Evolutionary conservation across 2,113 vertebrate species (phyloP).

Genomic region (Thinocorus orbignyianus): DNA sequence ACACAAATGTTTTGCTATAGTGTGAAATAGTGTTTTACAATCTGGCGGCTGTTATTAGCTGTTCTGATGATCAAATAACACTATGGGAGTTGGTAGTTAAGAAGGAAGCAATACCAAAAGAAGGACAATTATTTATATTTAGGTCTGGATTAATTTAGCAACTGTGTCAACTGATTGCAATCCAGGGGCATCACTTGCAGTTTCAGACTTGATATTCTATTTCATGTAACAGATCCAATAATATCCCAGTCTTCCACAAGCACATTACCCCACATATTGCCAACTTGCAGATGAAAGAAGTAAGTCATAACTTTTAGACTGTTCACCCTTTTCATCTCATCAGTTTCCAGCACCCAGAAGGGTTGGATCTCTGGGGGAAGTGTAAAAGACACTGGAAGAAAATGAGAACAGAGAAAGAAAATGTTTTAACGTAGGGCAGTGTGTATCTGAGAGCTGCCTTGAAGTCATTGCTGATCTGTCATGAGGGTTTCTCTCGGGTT

Average conservation of each 20-base stretch:
- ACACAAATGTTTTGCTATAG: not conserved
- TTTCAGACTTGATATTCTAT: not conserved
- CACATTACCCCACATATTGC: not conserved
- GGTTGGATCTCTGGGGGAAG: not conserved
- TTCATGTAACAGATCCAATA: not conserved
- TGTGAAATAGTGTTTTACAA: not conserved
- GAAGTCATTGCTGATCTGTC: not conserved
- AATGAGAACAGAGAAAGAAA: not conserved
- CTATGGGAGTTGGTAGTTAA: not conserved
- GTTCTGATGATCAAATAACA: not conserved
- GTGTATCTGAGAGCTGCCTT: not conserved
- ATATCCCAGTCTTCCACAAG: not conserved
- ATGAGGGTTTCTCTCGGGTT: fast-evolving
- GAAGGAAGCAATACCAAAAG: not conserved
- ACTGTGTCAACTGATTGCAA: not conserved
- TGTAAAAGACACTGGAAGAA: not conserved
- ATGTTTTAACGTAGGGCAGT: not conserved
- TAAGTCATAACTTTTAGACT: not conserved
- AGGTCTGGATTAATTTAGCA: not conserved
- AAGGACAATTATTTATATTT: not conserved
- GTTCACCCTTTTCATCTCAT: not conserved
- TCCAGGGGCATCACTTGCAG: not conserved
- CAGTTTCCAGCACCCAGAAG: fast-evolving
- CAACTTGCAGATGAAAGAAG: not conserved
- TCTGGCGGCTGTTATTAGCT: not conserved